These are phyloP conservation scores for Lamellibrachia luymesi DNA, from an alignment of 1,140 invertebrate genomes.

Conservation along the genomic window DNA sequence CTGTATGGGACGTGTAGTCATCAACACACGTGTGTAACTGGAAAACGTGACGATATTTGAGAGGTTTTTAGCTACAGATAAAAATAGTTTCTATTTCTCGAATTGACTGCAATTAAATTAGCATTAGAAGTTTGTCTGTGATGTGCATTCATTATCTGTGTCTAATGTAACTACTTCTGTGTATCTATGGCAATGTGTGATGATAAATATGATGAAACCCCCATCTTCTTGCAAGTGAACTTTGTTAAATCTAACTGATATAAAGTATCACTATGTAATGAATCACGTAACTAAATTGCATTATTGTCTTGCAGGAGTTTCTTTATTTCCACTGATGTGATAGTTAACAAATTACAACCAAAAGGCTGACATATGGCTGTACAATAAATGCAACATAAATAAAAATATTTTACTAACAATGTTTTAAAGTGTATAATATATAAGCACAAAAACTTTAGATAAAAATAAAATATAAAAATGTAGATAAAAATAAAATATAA, in stretches of 20 bases:
- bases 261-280: background rate
- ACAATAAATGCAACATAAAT: too few species aligned
- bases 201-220: background rate
- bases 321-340: background rate
- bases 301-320: background rate
- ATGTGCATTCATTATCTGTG: background rate
- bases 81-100: too few species aligned
- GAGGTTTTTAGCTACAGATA: too few species aligned
- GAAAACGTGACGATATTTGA: background rate
- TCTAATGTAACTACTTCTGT: background rate
- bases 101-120: too few species aligned
- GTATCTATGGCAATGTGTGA: background rate
- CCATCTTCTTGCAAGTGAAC: background rate
- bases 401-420: too few species aligned
- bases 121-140: background rate
- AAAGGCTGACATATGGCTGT: too few species aligned
- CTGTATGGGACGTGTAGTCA: background rate
- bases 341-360: background rate
- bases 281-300: background rate
- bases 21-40: background rate
- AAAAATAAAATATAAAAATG: too few species aligned
- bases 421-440: too few species aligned
- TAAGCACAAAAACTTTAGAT: too few species aligned
- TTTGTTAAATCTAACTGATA: background rate
- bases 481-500: too few species aligned